phyloP scores from a whole-genome alignment of 1,140 invertebrate genomes.

The Caenorhabditis tropicalis region DNA sequence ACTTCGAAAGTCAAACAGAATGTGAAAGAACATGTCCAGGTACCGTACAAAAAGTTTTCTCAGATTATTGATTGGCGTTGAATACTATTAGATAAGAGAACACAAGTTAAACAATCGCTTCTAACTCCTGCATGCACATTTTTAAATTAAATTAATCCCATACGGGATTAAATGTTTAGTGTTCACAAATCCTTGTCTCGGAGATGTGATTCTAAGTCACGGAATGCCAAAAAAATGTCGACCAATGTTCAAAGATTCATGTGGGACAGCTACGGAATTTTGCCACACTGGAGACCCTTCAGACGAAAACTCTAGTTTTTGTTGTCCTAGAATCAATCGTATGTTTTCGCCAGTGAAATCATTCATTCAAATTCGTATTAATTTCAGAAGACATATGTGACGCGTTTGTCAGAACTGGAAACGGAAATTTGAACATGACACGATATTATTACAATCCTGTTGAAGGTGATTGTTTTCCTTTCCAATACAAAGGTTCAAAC shows the following conservation, averaged over 20 bases:
- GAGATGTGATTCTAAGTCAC: conserved; percentile 33
- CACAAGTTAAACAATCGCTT: too few species aligned
- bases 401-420: conserved; percentile 47
- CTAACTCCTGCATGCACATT: too few species aligned
- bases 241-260: conserved; percentile 46
- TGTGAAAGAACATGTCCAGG: conserved; percentile 80
- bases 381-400: conserved; percentile 55
- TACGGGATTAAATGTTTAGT: conserved; percentile 43
- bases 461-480: conserved; percentile 56
- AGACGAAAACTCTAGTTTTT: conserved; percentile 15
- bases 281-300: conserved; percentile 53
- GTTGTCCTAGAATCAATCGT: conserved; percentile 52
- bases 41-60: conserved; percentile 39
- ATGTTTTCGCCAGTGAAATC: neutral
- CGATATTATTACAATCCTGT: conserved; percentile 59
- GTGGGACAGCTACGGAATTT: conserved; percentile 40
- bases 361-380: too few species aligned
- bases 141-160: too few species aligned
- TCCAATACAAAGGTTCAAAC: conserved; percentile 53
- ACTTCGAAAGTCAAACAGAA: conserved; percentile 82
- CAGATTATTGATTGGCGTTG: conserved; percentile 5
- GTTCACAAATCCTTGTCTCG: conserved; percentile 58
- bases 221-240: conserved; percentile 45
- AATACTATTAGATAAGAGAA: neutral
- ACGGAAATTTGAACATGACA: conserved; percentile 52